Base-by-base conservation (phyloP, 1,140 invertebrate genomes). In the Globodera rostochiensis region DNA sequence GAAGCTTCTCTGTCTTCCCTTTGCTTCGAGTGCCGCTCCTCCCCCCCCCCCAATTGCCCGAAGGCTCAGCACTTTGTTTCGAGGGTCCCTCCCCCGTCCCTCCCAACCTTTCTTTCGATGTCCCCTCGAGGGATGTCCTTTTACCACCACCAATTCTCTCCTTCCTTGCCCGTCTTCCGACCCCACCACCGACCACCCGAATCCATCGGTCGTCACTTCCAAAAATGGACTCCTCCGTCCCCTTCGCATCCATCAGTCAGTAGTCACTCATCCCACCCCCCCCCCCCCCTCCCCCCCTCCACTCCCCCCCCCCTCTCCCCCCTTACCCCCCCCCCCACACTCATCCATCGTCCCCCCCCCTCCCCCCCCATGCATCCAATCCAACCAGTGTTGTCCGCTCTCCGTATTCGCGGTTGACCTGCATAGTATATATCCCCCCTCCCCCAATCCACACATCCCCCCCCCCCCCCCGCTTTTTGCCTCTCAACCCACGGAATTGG, bases 391-490 rank as follows among this genome's bases (percentile, higher is more conserved):
- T 47, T 49, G 50, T 47, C 71, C 50, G 71, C 46, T 73, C 46
- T 73, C 50, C 71, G 46, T 73, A 49, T 73, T 73, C 71, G 71
- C 71, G 46, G 71, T 73, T 47, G 50, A 73, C 46, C 71, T 53
- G 71, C 71, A 73, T 49, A 71, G 25, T 36, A 36, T 36, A 4
- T 6, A 21, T 36, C 66, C 15, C 66, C 15, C 66, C 5, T 45
- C 69, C 4, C 3, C 19, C 7, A 7, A 7, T 15, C 21, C 25
- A 15, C 69, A 0, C 69, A 0, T 0, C 9, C 25, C 69, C 25
- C 11, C 69, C 25, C 46, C 9, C 25, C 69, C 69, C 13, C 25
- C 13, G 1, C 15, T 3, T 45, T 7, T 11, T 71, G 36, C 46
- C 46, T 45, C 69, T 71, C 69, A 73, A 49, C 50, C 19, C 46